A percentile compares a stretch with the other conserved stretches of the same genome.
Evolutionary conservation across 1,140 invertebrate species (phyloP).

Genomic region (Oncopodura yosiiana): DNA sequence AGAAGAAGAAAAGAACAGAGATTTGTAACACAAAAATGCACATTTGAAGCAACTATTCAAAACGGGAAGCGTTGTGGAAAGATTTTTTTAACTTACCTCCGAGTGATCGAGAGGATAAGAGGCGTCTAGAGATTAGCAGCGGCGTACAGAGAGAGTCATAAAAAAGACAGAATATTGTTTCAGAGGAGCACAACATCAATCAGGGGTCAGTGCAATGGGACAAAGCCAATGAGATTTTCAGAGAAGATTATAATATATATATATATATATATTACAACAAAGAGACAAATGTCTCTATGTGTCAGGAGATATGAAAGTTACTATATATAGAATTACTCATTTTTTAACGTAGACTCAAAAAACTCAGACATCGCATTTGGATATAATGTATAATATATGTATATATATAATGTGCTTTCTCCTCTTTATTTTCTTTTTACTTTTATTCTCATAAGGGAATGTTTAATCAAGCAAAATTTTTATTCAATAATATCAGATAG

Average conservation of each 20-base stretch:
- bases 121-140: conserved; percentile 34
- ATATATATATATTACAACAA: neutral
- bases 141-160: conserved; percentile 35
- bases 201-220: conserved; percentile 29
- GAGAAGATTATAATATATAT: neutral
- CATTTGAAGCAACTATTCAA: conserved; percentile 32
- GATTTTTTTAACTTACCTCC: conserved; percentile 34
- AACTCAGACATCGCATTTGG: no score
- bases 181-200: conserved; percentile 35
- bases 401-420: no score
- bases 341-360: no score
- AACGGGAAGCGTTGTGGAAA: conserved; percentile 34
- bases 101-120: conserved; percentile 35
- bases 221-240: conserved; percentile 22
- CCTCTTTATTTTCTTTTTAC: no score
- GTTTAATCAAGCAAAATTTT: no score
- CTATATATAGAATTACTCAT: no score
- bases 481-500: no score
- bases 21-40: no score
- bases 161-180: conserved; percentile 32
- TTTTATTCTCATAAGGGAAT: no score
- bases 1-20: neutral
- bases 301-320: no score
- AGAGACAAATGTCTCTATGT: neutral
- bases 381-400: no score